These are phyloP conservation scores for Paramisgurnus dabryanus DNA, from an alignment of 2,113 vertebrate genomes.

Conservation along the genomic window DNA sequence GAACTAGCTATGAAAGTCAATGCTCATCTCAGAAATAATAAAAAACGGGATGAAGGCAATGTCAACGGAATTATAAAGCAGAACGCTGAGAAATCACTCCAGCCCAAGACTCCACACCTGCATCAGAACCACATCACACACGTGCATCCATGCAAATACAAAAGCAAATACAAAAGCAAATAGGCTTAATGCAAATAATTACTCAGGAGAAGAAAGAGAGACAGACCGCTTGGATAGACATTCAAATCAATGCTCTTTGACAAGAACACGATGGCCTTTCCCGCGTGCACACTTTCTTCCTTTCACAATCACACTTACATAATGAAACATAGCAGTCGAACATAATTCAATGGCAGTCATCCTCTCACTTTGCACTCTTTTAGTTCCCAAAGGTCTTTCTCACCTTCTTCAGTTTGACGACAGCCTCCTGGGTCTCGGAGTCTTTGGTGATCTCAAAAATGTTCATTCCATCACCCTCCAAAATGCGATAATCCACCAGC, in stretches of 20 bases:
- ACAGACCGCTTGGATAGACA: not conserved
- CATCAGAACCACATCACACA: not conserved
- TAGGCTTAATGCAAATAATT: slow-evolving; percentile 18
- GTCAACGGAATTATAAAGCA: slow-evolving; percentile 44
- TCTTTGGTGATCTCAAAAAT: slow-evolving; percentile 90
- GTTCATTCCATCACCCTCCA: slow-evolving; percentile 88
- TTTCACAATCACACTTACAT: slow-evolving; percentile 19
- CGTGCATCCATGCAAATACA: not conserved
- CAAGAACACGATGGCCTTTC: not conserved
- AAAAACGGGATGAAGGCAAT: slow-evolving; percentile 36
- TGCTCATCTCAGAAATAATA: slow-evolving; percentile 56
- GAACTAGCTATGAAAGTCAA: slow-evolving; percentile 53
- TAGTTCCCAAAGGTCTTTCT: slow-evolving; percentile 36
- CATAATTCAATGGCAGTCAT: not conserved
- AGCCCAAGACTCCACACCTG: not conserved
- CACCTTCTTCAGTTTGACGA: slow-evolving; percentile 96
- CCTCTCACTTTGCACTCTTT: not conserved
- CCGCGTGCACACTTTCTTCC: slow-evolving; percentile 14
- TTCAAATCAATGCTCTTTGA: not conserved
- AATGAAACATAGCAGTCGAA: not conserved
- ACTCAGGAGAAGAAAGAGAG: not conserved
- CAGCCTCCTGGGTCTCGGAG: slow-evolving; percentile 92
- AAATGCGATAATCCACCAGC: slow-evolving; percentile 86
- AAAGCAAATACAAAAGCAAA: slow-evolving; percentile 5
- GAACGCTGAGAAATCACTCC: slow-evolving; percentile 41